Evolutionary conservation across 1,140 invertebrate genomes (phyloP).

Genomic region (Euborellia annulipes): DNA sequence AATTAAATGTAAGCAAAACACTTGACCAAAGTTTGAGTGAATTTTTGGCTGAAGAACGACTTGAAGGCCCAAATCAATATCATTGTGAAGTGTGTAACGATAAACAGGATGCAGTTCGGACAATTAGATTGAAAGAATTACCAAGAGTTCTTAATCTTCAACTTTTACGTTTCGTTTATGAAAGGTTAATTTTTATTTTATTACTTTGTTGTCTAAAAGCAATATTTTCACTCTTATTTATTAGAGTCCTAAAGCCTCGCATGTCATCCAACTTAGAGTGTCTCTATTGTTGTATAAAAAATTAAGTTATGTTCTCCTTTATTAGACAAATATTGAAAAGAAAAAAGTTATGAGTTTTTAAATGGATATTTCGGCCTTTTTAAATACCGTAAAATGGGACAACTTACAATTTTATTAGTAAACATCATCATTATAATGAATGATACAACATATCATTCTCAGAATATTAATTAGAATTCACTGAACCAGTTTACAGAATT

Average conservation of each 20-base stretch:
- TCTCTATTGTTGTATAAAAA: too few relatives aligned
- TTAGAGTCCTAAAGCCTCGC: neutral
- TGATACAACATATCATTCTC: too few relatives aligned
- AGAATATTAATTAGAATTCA: too few relatives aligned
- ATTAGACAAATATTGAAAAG: too few relatives aligned
- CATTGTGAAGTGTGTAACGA: conserved; percentile 40
- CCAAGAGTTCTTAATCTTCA: conserved; percentile 59
- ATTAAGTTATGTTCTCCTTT: too few relatives aligned
- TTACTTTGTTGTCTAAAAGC: conserved; percentile 1
- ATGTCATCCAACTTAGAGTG: too few relatives aligned
- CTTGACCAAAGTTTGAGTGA: conserved; percentile 43
- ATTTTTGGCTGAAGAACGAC: conserved; percentile 44
- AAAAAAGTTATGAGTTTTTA: too few relatives aligned
- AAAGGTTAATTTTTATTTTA: conserved; percentile 31
- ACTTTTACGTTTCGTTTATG: conserved; percentile 49
- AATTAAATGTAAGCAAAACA: conserved; percentile 43
- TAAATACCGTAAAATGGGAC: too few relatives aligned
- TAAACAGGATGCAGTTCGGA: conserved; percentile 45
- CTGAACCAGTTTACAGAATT: too few relatives aligned
- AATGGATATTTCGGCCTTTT: too few relatives aligned
- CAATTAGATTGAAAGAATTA: conserved; percentile 38
- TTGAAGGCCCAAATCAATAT: conserved; percentile 51
- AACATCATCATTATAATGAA: too few relatives aligned
- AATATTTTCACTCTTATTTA: neutral
- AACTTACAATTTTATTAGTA: too few relatives aligned